Conservation (phyloP, 2,113 vertebrate genomes). For the Lanius ludovicianus region DNA sequence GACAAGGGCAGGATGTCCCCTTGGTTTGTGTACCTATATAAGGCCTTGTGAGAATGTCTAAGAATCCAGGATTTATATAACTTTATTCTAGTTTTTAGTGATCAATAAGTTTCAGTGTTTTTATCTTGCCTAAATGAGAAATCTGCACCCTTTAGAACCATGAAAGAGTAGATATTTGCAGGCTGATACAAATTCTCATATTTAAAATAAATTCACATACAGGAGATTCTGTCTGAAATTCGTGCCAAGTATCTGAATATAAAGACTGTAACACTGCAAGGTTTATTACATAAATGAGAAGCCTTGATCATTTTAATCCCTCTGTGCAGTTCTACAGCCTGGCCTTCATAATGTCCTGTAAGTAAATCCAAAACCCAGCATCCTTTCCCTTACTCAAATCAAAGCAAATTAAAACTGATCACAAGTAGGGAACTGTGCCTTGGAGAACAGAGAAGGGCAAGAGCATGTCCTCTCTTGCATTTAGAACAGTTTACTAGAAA, state of each 20-base stretch:
- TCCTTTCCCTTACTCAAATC: background rate
- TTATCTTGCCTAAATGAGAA: background rate
- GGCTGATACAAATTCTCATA: background rate
- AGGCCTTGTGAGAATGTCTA: background rate
- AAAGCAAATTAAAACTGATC: constrained; percentile 8
- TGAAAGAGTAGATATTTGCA: background rate
- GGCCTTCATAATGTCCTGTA: constrained; percentile 34
- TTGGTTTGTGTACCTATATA: background rate
- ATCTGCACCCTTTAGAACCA: background rate
- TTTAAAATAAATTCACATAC: background rate
- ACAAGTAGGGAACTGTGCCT: background rate
- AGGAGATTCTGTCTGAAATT: constrained; percentile 15
- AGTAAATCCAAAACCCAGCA: background rate
- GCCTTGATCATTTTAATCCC: constrained; percentile 56
- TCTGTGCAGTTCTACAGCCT: constrained; percentile 8
- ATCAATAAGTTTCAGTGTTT: background rate
- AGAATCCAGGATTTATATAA: background rate
- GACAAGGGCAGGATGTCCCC: background rate
- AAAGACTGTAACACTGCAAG: constrained; percentile 29
- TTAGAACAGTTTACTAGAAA: background rate
- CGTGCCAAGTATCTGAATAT: background rate
- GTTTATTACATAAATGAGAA: constrained; percentile 61
- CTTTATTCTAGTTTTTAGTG: background rate
- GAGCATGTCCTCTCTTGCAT: background rate
- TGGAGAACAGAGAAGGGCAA: background rate